These are phyloP conservation scores for Nemopilema nomurai DNA, from an alignment of 30 jellyfish, hydroid and myxozoan genomes.

Conservation along the genomic window DNA sequence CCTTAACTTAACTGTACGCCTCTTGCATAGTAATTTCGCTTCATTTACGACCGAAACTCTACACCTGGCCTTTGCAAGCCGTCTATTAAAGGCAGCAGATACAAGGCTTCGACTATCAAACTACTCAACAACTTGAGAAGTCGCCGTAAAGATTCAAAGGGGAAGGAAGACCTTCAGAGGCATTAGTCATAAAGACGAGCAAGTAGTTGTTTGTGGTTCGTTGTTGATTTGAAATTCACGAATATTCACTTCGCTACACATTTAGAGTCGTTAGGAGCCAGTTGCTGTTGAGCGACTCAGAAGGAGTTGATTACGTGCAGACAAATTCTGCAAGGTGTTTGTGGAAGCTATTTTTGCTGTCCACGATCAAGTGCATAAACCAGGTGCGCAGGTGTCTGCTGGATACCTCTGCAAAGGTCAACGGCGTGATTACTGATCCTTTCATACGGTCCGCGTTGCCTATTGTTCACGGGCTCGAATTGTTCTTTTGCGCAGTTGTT, in stretches of 20 bases:
- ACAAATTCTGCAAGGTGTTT: background rate
- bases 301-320: background rate
- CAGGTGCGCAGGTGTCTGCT: conserved; percentile 39
- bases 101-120: too few relatives aligned
- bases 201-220: too few relatives aligned
- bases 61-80: background rate
- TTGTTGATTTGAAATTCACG: too few relatives aligned
- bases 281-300: too few relatives aligned
- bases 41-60: background rate
- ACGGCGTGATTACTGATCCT: conserved; percentile 68
- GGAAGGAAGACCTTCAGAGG: background rate
- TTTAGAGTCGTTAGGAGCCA: too few relatives aligned
- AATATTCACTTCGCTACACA: too few relatives aligned
- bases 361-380: conserved; percentile 12
- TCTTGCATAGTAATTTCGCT: background rate
- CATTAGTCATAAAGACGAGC: too few relatives aligned
- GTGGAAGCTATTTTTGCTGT: background rate
- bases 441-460: conserved; percentile 36
- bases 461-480: conserved; percentile 15
- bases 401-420: conserved; percentile 49
- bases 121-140: too few relatives aligned
- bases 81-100: background rate
- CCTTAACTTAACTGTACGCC: background rate
- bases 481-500: conserved; percentile 19
- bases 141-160: background rate